phyloP scores from a whole-genome alignment of 2,888 invertebrate genomes.

The Drosophila yooni region DNA sequence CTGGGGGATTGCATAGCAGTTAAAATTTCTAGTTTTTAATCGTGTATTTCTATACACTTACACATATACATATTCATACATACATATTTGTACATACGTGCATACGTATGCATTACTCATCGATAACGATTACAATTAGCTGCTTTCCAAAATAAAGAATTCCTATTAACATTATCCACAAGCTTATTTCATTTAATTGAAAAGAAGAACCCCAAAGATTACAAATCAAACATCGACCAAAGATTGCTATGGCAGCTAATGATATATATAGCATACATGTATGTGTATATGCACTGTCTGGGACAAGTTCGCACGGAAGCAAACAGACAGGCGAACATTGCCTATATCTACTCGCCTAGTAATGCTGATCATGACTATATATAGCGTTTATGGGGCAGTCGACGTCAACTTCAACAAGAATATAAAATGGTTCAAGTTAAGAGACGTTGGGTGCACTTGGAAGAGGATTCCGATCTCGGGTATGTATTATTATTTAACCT shows the following conservation, averaged over 20 bases:
- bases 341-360: background rate
- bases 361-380: background rate
- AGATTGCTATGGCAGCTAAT: background rate
- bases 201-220: background rate
- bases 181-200: too few relatives aligned
- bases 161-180: conserved; percentile 55
- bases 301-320: background rate
- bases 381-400: background rate
- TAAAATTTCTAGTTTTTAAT: conserved; percentile 29
- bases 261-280: background rate
- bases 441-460: background rate
- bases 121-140: conserved; percentile 45
- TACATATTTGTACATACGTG: background rate
- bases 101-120: conserved; percentile 25
- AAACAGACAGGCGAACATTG: background rate
- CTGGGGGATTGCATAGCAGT: conserved; percentile 10
- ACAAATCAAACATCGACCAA: background rate
- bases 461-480: background rate
- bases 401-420: background rate
- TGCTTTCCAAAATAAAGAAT: conserved; percentile 73
- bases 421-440: background rate
- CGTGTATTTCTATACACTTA: conserved; percentile 36
- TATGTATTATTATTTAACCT: background rate
- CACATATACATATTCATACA: background rate
- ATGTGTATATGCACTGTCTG: background rate